These are phyloP conservation scores for Coenonympha arcania DNA, from an alignment of 2,888 invertebrate species.

Conservation along the genomic window DNA sequence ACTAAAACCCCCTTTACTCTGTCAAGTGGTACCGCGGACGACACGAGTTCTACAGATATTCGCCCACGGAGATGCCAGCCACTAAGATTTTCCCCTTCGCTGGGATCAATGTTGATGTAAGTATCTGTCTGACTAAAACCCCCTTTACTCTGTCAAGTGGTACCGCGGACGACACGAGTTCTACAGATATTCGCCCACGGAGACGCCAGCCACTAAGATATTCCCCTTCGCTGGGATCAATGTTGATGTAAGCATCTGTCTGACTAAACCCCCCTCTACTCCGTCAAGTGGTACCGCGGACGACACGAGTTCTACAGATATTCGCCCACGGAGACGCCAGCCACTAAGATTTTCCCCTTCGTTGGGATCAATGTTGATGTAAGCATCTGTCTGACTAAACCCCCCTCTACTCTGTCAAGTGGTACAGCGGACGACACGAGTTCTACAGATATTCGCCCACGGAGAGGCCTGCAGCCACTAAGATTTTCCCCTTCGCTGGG, in stretches of 20 bases:
- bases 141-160: conserved; percentile 80
- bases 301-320: conserved; percentile 79
- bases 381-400: too few relatives aligned
- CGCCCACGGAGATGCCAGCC: conserved; percentile 77
- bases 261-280: conserved; percentile 79
- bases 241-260: conserved; percentile 75
- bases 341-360: conserved; percentile 78
- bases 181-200: conserved; percentile 78
- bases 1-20: conserved; percentile 79
- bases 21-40: conserved; percentile 81
- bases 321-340: conserved; percentile 77
- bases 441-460: conserved; percentile 78
- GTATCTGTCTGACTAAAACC: too few relatives aligned
- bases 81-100: conserved; percentile 79
- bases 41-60: conserved; percentile 79
- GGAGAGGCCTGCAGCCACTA: conserved; percentile 76
- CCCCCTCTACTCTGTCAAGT: too few relatives aligned
- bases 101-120: conserved; percentile 78
- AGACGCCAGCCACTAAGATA: conserved; percentile 77
- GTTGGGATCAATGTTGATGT: conserved; percentile 80
- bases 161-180: conserved; percentile 80
- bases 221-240: conserved; percentile 78
- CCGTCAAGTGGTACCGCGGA: conserved; percentile 81
- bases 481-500: conserved; percentile 78
- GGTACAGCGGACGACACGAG: too few relatives aligned